These are phyloP conservation scores for Drosophila paranaensis DNA, from an alignment of 2,888 invertebrate species.

Conservation along the genomic window DNA sequence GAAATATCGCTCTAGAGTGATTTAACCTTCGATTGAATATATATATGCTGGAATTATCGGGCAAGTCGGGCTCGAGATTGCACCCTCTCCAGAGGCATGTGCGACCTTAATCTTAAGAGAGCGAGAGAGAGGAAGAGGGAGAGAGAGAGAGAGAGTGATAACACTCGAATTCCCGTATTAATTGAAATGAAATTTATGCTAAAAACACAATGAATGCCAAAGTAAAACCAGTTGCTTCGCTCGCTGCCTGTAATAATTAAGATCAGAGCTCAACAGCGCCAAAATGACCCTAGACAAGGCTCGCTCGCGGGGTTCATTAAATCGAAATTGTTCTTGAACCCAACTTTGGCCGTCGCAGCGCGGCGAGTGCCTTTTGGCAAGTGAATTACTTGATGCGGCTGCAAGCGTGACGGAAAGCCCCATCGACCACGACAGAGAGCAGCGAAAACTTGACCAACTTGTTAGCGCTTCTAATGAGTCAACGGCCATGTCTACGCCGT, in stretches of 20 bases:
- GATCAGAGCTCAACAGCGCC: neutral
- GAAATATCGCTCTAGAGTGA: conserved; percentile 27
- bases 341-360: conserved; percentile 21
- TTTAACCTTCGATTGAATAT: conserved; percentile 45
- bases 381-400: neutral
- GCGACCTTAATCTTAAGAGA: conserved; percentile 44
- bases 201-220: conserved; percentile 5
- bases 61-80: conserved; percentile 41
- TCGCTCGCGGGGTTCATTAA: conserved; percentile 22
- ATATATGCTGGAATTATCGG: conserved; percentile 32
- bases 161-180: conserved; percentile 18
- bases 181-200: conserved; percentile 43
- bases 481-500: conserved; percentile 16
- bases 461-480: conserved; percentile 54
- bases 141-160: conserved; percentile 14
- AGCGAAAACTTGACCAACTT: conserved; percentile 51
- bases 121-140: neutral
- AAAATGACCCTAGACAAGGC: conserved; percentile 8
- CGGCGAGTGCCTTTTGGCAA: conserved; percentile 11
- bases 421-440: conserved; percentile 3
- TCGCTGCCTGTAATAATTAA: neutral
- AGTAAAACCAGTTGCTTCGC: conserved; percentile 16
- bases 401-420: conserved; percentile 10
- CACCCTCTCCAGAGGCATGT: conserved; percentile 19
- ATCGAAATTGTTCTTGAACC: conserved; percentile 39